phyloP scores from a whole-genome alignment of 2,888 invertebrate species.

The Marasmarcha lunaedactyla region DNA sequence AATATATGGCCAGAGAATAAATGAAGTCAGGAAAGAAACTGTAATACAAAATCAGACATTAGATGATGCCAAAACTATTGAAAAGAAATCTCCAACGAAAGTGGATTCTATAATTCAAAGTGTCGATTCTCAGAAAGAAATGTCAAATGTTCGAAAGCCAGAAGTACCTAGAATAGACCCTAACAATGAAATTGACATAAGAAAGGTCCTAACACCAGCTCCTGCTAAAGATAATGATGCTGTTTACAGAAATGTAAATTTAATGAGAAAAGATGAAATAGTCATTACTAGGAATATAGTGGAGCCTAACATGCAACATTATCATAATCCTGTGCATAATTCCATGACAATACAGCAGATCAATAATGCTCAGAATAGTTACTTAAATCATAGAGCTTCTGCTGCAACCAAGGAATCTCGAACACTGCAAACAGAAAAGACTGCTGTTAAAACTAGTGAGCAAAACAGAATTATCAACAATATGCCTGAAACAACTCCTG shows the following conservation, averaged over 20 bases:
- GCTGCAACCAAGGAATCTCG: constrained; percentile 50
- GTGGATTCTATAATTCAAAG: constrained; percentile 49
- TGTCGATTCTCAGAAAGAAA: constrained; percentile 45
- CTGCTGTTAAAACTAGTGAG: constrained; percentile 39
- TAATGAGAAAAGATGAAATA: constrained; percentile 48
- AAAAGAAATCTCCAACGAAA: constrained; percentile 54
- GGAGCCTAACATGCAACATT: constrained; percentile 42
- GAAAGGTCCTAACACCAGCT: constrained; percentile 32
- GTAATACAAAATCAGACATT: constrained; percentile 54
- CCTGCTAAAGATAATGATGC: constrained; percentile 44
- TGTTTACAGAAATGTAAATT: constrained; percentile 34
- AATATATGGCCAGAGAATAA: constrained; percentile 37
- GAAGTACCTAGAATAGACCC: constrained; percentile 45
- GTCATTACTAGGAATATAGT: constrained; percentile 48
- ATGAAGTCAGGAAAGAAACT: constrained; percentile 53
- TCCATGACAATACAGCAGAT: constrained; percentile 59
- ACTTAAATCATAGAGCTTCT: constrained; percentile 38
- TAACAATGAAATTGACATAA: constrained; percentile 37
- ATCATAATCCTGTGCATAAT: constrained; percentile 41
- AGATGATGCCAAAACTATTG: constrained; percentile 38
- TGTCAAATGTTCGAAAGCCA: constrained; percentile 34
- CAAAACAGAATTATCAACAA: constrained; percentile 34
- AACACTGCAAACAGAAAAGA: constrained; percentile 51
- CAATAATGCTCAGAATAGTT: constrained; percentile 45
- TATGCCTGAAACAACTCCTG: constrained; percentile 36